Evolutionary conservation across 2,113 vertebrate species (phyloP).

Genomic region (Sinocyclocheilus grahami): DNA sequence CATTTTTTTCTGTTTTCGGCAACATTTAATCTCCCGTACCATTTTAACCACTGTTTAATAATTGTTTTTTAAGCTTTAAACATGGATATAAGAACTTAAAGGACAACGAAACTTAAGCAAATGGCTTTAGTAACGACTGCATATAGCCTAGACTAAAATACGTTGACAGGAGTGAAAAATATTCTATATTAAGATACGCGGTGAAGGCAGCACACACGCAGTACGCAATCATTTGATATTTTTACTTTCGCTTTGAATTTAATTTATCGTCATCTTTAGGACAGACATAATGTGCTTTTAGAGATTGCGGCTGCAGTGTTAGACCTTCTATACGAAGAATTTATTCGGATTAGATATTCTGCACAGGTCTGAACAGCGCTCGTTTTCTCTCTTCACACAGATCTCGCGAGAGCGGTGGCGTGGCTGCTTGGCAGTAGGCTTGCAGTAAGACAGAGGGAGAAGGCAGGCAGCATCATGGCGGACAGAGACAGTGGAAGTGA

Average conservation of each 20-base stretch:
- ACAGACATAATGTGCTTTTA: not conserved
- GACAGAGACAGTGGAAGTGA: conserved; percentile 97
- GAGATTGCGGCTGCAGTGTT: not conserved
- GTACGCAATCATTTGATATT: conserved; percentile 47
- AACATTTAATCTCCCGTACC: not conserved
- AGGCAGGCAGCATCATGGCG: conserved; percentile 91
- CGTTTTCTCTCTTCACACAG: conserved; percentile 69
- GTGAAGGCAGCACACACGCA: not conserved
- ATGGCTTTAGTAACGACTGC: too few relatives aligned
- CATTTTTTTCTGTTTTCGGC: not conserved
- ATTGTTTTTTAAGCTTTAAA: not conserved
- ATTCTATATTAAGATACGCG: not conserved
- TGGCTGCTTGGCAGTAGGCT: conserved; percentile 78
- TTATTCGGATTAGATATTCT: conserved; percentile 4
- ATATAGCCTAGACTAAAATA: not conserved
- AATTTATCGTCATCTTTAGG: not conserved
- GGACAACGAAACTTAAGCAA: not conserved
- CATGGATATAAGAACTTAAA: not conserved
- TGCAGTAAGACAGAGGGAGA: conserved; percentile 87
- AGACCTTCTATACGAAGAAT: not conserved
- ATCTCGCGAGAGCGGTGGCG: conserved; percentile 88
- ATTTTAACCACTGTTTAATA: not conserved
- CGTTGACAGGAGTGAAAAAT: not conserved
- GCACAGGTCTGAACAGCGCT: conserved; percentile 53
- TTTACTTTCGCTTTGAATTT: conserved; percentile 53